These are phyloP conservation scores for Peribatodes rhomboidaria DNA, from an alignment of 2,888 invertebrate genomes.

Conservation along the genomic window DNA sequence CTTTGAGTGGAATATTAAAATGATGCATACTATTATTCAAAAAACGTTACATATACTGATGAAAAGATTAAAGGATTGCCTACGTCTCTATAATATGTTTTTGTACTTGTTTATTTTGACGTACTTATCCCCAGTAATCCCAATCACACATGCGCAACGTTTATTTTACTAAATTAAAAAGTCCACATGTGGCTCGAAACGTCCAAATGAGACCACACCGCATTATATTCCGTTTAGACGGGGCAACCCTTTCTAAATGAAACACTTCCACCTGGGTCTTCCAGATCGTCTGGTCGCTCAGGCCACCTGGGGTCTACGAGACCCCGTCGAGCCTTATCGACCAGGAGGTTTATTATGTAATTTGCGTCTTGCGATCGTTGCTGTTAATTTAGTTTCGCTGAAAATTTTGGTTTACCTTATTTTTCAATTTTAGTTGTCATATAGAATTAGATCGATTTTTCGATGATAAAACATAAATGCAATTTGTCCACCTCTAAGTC, in stretches of 20 bases:
- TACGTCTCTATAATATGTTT: not conserved
- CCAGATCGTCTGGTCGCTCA: conserved; percentile 14
- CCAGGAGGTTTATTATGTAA: not conserved
- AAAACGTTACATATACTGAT: no score
- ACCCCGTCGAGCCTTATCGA: not conserved
- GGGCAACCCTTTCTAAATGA: conserved; percentile 33
- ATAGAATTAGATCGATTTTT: no score
- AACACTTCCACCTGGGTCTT: conserved; percentile 24
- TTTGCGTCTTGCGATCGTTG: not conserved
- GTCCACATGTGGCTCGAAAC: conserved; percentile 25
- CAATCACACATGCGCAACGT: not conserved
- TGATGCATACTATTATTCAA: no score
- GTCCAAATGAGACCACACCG: conserved; percentile 17
- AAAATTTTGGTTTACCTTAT: no score
- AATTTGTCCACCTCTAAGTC: no score
- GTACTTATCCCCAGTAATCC: not conserved
- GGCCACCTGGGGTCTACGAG: conserved; percentile 18
- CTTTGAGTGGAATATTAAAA: no score
- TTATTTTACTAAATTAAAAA: conserved; percentile 28
- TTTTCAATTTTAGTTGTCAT: no score
- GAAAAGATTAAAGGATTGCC: no score
- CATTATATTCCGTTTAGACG: conserved; percentile 15
- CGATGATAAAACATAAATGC: no score
- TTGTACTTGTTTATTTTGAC: not conserved
- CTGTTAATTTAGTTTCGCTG: not conserved